Base-by-base conservation (phyloP, 2,888 invertebrate species). In the Crepidodera aurea region DNA sequence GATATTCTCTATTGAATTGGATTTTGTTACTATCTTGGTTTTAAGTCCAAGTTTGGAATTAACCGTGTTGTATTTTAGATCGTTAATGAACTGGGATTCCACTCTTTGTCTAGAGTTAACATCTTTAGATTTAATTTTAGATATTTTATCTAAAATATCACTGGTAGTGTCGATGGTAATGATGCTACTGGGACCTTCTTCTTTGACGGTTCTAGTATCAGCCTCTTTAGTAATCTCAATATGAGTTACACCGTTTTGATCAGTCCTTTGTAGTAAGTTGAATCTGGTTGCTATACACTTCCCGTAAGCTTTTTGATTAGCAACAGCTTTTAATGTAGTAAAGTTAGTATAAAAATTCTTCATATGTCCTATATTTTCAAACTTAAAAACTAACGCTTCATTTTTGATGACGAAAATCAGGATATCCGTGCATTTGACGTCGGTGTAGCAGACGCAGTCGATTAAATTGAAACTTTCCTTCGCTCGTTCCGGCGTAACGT, bases 221-320 rank as follows among this genome's bases (percentile, higher is more conserved):
- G 69, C 56, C 29, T 67, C 64, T 16, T 60, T 72, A 15, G 77
- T 76, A 15, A 84, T 82, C 67, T 83, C 82, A 54, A 84, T 83
- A 68, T 84, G 84, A 1, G 84, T 84, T 1, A 84, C 78, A 4
- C 83, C 84, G 70, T 84, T 82, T 13, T 77, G 77, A 67, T 84
- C 84, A 19, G 82, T 83, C 42, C 82, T 76, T 65, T 84, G 83
- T 15, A 83, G 69, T 44, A 84, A 71, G 69, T 83, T 83, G 70
- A 81, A 84, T 55, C 75, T 76, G 10, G 71, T 67, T 2, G 61
- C 60, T 12, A 69, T 32, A 54, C 69, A 71, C 58, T 73, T 78
- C 37, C 73, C 73, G 66, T 78, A 79, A n/a, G 74, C 72, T 65
- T 77, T 77, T 56, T 81, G 81, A 65, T 78, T 80, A 29, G 79